phyloP scores from a whole-genome alignment of 2,113 vertebrate genomes.

The Muscicapa adusta region DNA sequence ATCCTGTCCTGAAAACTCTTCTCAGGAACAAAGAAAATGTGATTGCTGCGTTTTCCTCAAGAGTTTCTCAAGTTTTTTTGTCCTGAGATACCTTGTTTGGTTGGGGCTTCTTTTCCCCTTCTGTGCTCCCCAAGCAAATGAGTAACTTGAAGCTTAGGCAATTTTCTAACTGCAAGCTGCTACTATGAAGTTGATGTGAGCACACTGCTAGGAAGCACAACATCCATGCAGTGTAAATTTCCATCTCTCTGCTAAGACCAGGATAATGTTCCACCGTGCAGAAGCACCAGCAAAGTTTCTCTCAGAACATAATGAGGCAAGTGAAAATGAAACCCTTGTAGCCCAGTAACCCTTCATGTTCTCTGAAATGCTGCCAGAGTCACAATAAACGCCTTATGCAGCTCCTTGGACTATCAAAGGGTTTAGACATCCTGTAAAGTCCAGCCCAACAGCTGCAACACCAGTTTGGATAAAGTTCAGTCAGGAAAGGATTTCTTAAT shows the following conservation, averaged over 20 bases:
- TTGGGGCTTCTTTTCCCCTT: background rate
- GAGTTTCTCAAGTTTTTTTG: background rate
- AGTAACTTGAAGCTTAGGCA: background rate
- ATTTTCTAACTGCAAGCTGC: background rate
- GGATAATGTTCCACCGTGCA: background rate
- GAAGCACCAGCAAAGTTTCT: background rate
- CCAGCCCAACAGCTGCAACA: constrained; percentile 7
- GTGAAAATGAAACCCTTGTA: background rate
- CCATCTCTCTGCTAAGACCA: background rate
- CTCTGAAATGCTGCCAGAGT: background rate
- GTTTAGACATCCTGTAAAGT: background rate
- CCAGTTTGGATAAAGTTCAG: background rate
- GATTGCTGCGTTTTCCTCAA: background rate
- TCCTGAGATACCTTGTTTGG: background rate
- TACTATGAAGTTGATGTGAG: background rate
- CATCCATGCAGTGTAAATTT: background rate
- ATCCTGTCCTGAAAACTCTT: background rate
- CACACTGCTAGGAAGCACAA: background rate
- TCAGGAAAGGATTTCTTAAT: background rate
- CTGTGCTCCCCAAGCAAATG: background rate
- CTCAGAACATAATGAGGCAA: background rate
- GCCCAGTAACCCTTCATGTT: background rate
- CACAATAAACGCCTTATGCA: background rate
- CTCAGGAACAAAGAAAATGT: background rate
- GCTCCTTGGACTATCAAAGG: background rate